Evolutionary conservation across 2,113 vertebrate species (phyloP).

Genomic region (Neodon shergylaensis): DNA sequence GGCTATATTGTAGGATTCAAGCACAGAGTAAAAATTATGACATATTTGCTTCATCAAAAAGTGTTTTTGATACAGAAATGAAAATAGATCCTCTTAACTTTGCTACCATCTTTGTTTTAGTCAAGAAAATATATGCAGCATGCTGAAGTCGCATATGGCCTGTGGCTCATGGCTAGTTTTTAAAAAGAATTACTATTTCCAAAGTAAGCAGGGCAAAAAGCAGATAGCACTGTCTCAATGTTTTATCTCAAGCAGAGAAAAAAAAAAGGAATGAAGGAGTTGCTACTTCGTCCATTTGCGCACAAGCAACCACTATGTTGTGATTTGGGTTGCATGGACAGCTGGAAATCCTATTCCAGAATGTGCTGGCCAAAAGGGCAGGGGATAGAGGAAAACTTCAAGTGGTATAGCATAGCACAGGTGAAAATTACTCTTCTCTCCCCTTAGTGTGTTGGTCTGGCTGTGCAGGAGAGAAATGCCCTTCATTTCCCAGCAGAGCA

Average conservation of each 20-base stretch:
- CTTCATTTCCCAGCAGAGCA: constrained; percentile 14
- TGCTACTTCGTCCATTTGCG: background rate
- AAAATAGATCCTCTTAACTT: constrained; percentile 38
- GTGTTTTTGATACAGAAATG: background rate
- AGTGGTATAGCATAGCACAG: background rate
- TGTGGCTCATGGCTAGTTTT: background rate
- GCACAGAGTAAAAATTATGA: background rate
- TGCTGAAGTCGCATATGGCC: background rate
- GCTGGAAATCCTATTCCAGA: background rate
- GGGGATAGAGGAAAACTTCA: background rate
- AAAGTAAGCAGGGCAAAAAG: background rate
- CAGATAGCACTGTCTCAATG: background rate
- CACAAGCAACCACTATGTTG: background rate
- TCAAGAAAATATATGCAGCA: background rate
- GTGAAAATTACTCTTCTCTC: background rate
- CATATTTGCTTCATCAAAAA: background rate
- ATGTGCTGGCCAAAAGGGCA: background rate
- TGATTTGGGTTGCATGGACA: background rate
- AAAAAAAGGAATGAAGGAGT: background rate
- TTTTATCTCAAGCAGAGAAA: background rate
- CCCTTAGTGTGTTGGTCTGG: background rate
- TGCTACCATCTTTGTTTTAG: background rate
- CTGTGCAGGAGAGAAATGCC: background rate
- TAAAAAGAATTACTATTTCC: background rate
- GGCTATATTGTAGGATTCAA: background rate